Percentiles rank a stretch among this genome's conserved stretches.
These are phyloP conservation scores for Pampus argenteus DNA, from an alignment of 2,797 vertebrate species.

Conservation along the genomic window DNA sequence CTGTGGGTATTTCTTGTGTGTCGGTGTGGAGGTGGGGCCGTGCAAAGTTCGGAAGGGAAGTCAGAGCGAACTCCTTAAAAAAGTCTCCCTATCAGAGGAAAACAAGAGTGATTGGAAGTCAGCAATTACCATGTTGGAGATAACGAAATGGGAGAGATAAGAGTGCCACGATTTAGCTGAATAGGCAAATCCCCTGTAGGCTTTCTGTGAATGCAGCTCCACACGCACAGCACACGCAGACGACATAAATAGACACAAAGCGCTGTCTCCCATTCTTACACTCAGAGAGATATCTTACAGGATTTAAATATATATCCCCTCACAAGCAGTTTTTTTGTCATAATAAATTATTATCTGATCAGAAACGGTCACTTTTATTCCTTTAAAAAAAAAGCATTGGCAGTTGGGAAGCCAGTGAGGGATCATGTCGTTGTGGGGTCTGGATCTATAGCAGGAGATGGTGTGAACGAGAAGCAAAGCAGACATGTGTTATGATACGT, in stretches of 20 bases:
- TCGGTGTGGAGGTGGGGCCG: constrained; percentile 43
- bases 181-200: constrained; percentile 76
- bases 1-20: constrained; percentile 43
- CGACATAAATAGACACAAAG: constrained; percentile 44
- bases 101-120: constrained; percentile 84
- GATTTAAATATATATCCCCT: constrained; percentile 6
- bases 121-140: constrained; percentile 82
- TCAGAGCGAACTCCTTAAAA: constrained; percentile 38
- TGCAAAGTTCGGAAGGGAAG: constrained; percentile 45
- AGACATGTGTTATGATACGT: neutral
- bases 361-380: too few species aligned
- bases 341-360: neutral
- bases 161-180: constrained; percentile 75
- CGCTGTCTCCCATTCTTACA: constrained; percentile 14
- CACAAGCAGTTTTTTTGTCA: neutral
- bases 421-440: neutral
- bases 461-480: neutral
- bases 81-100: constrained; percentile 74
- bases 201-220: constrained; percentile 76
- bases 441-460: neutral
- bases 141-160: constrained; percentile 76
- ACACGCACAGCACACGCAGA: constrained; percentile 84
- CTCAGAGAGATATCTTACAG: constrained; percentile 17
- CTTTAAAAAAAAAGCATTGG: too few species aligned
- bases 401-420: constrained; percentile 5